These are phyloP conservation scores for Pedicia rivosa DNA, from an alignment of 2,888 invertebrate genomes.

Conservation along the genomic window DNA sequence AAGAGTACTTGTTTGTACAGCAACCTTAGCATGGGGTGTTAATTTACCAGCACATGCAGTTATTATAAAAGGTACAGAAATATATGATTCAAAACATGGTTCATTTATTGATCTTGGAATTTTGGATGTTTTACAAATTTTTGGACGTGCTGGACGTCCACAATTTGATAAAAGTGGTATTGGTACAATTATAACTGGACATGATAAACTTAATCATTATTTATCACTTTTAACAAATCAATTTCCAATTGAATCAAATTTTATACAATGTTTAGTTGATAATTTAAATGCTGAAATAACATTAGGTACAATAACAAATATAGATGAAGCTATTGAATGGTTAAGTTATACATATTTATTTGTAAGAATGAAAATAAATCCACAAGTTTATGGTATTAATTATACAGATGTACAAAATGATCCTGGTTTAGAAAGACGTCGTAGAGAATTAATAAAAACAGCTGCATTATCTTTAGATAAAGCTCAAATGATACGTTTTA, in stretches of 20 bases:
- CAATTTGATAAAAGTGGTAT: slow-evolving; percentile 92
- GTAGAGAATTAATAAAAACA: slow-evolving; percentile 58
- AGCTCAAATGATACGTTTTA: slow-evolving; percentile 88
- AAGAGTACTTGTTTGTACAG: slow-evolving; percentile 86
- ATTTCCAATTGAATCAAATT: slow-evolving; percentile 96
- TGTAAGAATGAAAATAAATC: slow-evolving; percentile 87
- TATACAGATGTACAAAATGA: slow-evolving; percentile 52
- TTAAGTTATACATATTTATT: slow-evolving; percentile 92
- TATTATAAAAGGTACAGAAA: slow-evolving; percentile 60
- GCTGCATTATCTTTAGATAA: slow-evolving; percentile 80
- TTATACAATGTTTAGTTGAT: slow-evolving; percentile 79
- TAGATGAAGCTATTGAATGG: slow-evolving; percentile 96
- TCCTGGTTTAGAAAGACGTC: slow-evolving; percentile 57
- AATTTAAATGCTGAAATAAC: slow-evolving; percentile 97
- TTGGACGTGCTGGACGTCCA: slow-evolving; percentile 95
- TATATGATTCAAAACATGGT: slow-evolving; percentile 92
- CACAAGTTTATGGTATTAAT: slow-evolving; percentile 53
- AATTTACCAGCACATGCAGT: slow-evolving; percentile 98
- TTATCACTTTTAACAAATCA: slow-evolving; percentile 87
- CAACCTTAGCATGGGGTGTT: slow-evolving; percentile 98
- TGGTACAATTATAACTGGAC: slow-evolving; percentile 87
- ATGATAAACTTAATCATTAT: slow-evolving; percentile 86
- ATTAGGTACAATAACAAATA: slow-evolving; percentile 88
- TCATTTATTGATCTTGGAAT: slow-evolving; percentile 90
- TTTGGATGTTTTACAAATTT: slow-evolving; percentile 94